Evolutionary conservation across 2,888 invertebrate genomes (phyloP).

Genomic region (Exephanes ischioxanthus): DNA sequence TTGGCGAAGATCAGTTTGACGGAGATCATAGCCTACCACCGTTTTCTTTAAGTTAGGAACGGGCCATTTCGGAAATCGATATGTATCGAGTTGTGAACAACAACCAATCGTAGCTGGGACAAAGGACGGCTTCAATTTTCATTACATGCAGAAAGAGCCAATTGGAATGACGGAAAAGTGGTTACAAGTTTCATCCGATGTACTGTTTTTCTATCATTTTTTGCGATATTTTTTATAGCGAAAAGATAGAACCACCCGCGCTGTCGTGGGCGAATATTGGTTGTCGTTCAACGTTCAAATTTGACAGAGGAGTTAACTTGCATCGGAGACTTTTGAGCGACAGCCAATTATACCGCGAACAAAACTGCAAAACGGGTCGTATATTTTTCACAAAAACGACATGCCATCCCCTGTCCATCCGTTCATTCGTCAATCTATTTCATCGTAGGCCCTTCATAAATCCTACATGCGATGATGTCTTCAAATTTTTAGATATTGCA

Average conservation of each 20-base stretch:
- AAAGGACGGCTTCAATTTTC: not conserved
- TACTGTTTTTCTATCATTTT: not conserved
- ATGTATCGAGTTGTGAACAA: not conserved
- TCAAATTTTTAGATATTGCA: too few species aligned
- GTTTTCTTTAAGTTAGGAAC: too few species aligned
- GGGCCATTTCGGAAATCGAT: not conserved
- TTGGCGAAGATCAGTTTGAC: too few species aligned
- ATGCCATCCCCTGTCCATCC: too few species aligned
- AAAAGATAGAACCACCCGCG: not conserved
- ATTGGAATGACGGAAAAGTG: not conserved
- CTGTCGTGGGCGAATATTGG: not conserved
- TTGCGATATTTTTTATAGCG: not conserved
- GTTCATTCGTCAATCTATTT: too few species aligned
- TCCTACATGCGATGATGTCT: too few species aligned
- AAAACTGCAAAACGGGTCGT: not conserved
- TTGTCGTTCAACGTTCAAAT: not conserved
- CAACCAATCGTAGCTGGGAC: not conserved
- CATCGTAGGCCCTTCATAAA: too few species aligned
- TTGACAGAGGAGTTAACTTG: not conserved
- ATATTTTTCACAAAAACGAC: too few species aligned
- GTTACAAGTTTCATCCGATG: not conserved
- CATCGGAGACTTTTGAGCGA: not conserved
- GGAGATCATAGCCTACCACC: too few species aligned
- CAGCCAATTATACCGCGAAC: not conserved
- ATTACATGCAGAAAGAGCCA: not conserved